phyloP scores from a whole-genome alignment of 2,113 vertebrate genomes.

The Gallinago paraguaiae region DNA sequence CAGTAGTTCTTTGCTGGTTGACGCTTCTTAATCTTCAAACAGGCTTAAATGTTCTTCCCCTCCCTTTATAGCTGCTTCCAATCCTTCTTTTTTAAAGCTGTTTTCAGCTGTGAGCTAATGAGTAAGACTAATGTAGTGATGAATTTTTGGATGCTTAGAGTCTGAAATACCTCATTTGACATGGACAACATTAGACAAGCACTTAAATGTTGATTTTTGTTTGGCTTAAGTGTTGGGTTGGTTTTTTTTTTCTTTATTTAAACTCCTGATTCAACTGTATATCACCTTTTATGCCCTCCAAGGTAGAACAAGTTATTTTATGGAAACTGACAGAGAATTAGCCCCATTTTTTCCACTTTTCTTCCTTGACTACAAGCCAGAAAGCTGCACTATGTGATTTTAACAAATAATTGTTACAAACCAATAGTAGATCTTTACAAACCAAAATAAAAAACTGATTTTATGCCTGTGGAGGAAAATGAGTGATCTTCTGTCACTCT shows the following conservation, averaged over 20 bases:
- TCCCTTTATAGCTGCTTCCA: constrained; percentile 43
- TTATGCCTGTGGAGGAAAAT: background rate
- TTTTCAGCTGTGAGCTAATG: constrained; percentile 38
- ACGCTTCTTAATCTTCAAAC: constrained; percentile 61
- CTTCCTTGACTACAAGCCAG: background rate
- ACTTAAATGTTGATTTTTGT: background rate
- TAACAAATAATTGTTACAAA: background rate
- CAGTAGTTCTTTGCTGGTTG: constrained; percentile 36
- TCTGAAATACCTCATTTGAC: background rate
- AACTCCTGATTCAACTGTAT: background rate
- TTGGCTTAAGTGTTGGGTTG: background rate
- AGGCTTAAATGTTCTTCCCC: constrained; percentile 48
- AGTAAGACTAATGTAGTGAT: constrained; percentile 13
- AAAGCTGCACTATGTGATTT: background rate
- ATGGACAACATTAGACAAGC: background rate
- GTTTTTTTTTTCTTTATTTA: background rate
- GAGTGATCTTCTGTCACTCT: background rate
- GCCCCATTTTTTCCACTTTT: background rate
- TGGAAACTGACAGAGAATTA: background rate
- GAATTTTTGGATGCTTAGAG: constrained; percentile 11
- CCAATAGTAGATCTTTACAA: background rate
- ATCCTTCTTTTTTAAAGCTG: constrained; percentile 50
- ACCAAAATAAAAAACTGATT: background rate
- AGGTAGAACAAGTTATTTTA: background rate
- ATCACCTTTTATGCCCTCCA: background rate